Conservation (phyloP, 1,140 invertebrate genomes). For the Acyrthosiphon pisum region DNA sequence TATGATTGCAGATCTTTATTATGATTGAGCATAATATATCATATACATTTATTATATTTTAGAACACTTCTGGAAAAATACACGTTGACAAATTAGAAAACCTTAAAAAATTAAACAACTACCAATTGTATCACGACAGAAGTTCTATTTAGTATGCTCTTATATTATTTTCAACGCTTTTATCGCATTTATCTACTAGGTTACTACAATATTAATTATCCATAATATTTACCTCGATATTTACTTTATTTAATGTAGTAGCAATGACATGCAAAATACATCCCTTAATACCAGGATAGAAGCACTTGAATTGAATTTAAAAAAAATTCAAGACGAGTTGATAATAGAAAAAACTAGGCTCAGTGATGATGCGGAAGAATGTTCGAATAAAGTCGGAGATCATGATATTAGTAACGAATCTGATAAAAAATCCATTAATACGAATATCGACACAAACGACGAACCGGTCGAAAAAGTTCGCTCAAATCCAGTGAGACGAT, state of each 20-base stretch:
- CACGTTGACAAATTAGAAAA: background rate
- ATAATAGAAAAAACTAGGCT: conserved; percentile 5
- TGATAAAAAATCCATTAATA: background rate
- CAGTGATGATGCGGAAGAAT: background rate
- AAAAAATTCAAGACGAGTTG: background rate
- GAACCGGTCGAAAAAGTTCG: no score
- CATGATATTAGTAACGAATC: background rate
- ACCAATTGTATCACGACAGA: background rate
- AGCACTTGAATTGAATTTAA: conserved; percentile 16
- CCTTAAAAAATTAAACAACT: background rate
- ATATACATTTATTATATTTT: background rate
- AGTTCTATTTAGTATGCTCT: background rate
- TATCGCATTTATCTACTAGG: background rate
- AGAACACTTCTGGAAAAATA: background rate
- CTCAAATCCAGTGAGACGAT: background rate
- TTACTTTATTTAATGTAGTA: no score
- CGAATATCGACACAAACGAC: background rate
- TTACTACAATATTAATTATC: background rate
- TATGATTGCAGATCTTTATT: background rate
- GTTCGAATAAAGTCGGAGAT: background rate
- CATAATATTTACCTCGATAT: background rate
- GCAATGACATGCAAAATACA: background rate
- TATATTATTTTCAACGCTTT: background rate
- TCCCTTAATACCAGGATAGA: background rate
- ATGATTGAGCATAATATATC: background rate